A percentile compares a stretch with the other conserved stretches of the same genome.
phyloP scores from a whole-genome alignment of 1,140 invertebrate species.

The Drosophila jambulina region DNA sequence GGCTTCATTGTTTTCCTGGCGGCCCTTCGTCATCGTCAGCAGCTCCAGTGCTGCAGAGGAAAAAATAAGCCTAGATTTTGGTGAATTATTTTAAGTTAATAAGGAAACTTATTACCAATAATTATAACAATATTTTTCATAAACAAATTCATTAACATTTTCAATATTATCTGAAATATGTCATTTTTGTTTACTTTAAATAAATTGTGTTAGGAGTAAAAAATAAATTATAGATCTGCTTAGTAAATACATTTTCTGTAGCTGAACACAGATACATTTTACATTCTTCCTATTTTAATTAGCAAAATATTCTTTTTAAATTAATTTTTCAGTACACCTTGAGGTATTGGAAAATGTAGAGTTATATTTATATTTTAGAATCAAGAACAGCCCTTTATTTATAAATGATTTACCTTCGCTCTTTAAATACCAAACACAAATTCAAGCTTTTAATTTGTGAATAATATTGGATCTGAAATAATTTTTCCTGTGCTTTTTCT shows the following conservation, averaged over 20 bases:
- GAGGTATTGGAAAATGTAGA: too few species aligned
- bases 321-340: too few species aligned
- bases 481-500: conserved; percentile 1
- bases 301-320: neutral
- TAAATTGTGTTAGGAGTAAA: neutral
- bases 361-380: neutral
- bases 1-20: conserved; percentile 81
- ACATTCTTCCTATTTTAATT: neutral
- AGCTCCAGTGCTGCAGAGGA: conserved; percentile 13
- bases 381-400: neutral
- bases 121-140: too few species aligned
- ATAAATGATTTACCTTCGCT: neutral
- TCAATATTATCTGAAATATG: neutral
- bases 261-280: too few species aligned
- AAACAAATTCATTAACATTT: too few species aligned
- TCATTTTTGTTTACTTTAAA: neutral
- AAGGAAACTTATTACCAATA: too few species aligned
- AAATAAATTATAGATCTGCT: neutral
- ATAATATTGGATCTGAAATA: neutral
- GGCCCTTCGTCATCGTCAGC: conserved; percentile 81
- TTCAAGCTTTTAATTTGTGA: neutral
- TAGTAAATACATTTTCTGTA: neutral
- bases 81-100: too few species aligned
- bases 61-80: neutral
- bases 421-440: neutral